Evolutionary conservation across 2,888 invertebrate genomes (phyloP).

Genomic region (Nysson spinosus): DNA sequence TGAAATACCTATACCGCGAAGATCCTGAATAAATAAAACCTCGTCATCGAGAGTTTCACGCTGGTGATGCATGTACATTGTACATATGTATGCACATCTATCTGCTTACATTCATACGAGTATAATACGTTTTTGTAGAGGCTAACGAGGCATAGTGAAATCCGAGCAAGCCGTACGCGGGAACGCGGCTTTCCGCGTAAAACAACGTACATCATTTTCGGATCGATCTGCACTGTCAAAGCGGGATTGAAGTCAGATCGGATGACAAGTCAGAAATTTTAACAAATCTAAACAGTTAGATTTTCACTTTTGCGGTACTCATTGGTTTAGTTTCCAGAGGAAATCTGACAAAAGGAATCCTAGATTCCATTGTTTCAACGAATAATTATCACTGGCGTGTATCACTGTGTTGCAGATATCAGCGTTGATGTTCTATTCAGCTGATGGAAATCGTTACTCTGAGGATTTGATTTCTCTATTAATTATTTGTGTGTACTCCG

Average conservation of each 20-base stretch:
- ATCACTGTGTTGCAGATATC: too few species aligned
- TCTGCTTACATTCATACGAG: slow-evolving; percentile 2
- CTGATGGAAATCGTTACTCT: too few species aligned
- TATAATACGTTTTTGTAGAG: background rate
- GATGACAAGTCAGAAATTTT: background rate
- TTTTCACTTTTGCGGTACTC: background rate
- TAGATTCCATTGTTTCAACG: too few species aligned
- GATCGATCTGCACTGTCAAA: slow-evolving; percentile 2
- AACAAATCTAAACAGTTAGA: background rate
- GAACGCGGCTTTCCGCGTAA: background rate
- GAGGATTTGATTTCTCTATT: too few species aligned
- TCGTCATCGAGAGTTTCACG: background rate
- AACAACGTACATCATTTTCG: slow-evolving; percentile 1
- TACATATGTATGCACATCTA: too few species aligned
- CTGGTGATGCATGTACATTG: background rate
- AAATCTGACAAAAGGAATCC: too few species aligned
- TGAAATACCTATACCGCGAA: background rate
- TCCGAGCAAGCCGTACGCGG: background rate
- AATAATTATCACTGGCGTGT: too few species aligned
- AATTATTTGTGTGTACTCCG: too few species aligned
- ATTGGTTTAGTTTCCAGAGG: too few species aligned
- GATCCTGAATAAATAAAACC: slow-evolving; percentile 21
- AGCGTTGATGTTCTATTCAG: too few species aligned
- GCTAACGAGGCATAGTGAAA: slow-evolving; percentile 10
- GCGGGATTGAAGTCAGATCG: slow-evolving; percentile 4